These are phyloP conservation scores for Cistogaster globosa DNA, from an alignment of 2,888 invertebrate genomes.

Conservation along the genomic window DNA sequence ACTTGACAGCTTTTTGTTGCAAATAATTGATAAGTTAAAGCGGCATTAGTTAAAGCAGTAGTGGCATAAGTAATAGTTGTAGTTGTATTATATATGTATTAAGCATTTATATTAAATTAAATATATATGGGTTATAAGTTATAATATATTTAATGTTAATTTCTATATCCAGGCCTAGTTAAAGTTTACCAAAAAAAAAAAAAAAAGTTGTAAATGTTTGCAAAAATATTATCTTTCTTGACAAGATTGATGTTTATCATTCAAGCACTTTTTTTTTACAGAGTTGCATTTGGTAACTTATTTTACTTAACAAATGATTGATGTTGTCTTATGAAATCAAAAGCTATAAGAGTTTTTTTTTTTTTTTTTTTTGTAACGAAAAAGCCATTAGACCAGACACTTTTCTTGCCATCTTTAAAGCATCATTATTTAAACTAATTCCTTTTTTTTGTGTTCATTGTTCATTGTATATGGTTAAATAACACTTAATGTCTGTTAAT, in stretches of 20 bases:
- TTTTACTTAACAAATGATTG: conserved; percentile 56
- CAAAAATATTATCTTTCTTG: conserved; percentile 24
- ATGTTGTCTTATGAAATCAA: conserved; percentile 44
- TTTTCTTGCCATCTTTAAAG: background rate
- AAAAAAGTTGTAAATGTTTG: background rate
- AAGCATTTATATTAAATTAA: background rate
- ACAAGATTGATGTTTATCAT: conserved; percentile 55
- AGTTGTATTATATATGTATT: too few species aligned
- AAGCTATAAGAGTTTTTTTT: too few species aligned
- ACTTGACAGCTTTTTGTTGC: conserved; percentile 46
- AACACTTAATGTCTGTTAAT: conserved; percentile 69
- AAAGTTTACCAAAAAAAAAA: conserved; percentile 10
- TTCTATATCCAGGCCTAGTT: conserved; percentile 47
- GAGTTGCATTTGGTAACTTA: conserved; percentile 38
- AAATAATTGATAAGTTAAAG: conserved; percentile 59
- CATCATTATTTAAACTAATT: conserved; percentile 39
- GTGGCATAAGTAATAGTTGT: background rate
- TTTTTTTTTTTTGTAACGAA: too few species aligned
- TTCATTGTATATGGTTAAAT: conserved; percentile 49
- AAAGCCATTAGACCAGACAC: conserved; percentile 11
- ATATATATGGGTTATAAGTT: conserved; percentile 32
- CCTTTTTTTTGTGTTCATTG: background rate
- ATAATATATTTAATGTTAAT: conserved; percentile 1
- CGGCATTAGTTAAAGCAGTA: background rate
- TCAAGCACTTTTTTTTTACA: conserved; percentile 24